Evolutionary conservation across 1,140 invertebrate genomes (phyloP).

Genomic region (Drosophila persimilis): DNA sequence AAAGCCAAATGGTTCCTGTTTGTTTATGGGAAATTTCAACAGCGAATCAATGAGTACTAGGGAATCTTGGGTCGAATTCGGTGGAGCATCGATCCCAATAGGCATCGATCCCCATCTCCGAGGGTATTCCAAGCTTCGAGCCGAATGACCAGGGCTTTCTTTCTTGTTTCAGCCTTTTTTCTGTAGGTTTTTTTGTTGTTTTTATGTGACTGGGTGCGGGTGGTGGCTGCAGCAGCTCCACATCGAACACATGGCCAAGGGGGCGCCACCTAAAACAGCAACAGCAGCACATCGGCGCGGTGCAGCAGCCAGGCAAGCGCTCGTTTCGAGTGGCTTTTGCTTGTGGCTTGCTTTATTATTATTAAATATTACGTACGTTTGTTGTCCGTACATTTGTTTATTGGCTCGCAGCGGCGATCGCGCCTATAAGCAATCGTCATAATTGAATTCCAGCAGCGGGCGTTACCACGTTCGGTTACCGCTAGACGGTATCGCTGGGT

Average conservation of each 20-base stretch:
- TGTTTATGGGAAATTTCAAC: too few species aligned
- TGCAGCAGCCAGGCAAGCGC: slow-evolving; percentile 11
- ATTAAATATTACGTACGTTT: slow-evolving; percentile 79
- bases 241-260: slow-evolving; percentile 51
- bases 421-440: slow-evolving; percentile 69
- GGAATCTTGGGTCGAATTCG: too few species aligned
- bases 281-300: slow-evolving; percentile 1
- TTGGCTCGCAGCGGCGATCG: slow-evolving; percentile 68
- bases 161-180: slow-evolving; percentile 17
- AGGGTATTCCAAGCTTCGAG: too few species aligned
- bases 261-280: slow-evolving; percentile 27
- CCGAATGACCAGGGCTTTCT: not conserved
- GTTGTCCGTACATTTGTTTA: slow-evolving; percentile 78
- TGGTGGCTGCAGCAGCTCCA: slow-evolving; percentile 28
- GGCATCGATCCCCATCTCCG: too few species aligned
- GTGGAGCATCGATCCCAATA: too few species aligned
- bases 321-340: not conserved
- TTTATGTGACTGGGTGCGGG: slow-evolving; percentile 50
- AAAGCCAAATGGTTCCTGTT: too few species aligned
- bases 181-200: slow-evolving; percentile 2
- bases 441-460: slow-evolving; percentile 81
- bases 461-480: slow-evolving; percentile 65
- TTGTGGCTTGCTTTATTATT: slow-evolving; percentile 65
- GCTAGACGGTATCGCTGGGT: slow-evolving; percentile 42
- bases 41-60: too few species aligned